Percentiles rank a stretch among this genome's conserved stretches.
Evolutionary conservation across 2,888 invertebrate genomes (phyloP).

Genomic region (Tipula unca): DNA sequence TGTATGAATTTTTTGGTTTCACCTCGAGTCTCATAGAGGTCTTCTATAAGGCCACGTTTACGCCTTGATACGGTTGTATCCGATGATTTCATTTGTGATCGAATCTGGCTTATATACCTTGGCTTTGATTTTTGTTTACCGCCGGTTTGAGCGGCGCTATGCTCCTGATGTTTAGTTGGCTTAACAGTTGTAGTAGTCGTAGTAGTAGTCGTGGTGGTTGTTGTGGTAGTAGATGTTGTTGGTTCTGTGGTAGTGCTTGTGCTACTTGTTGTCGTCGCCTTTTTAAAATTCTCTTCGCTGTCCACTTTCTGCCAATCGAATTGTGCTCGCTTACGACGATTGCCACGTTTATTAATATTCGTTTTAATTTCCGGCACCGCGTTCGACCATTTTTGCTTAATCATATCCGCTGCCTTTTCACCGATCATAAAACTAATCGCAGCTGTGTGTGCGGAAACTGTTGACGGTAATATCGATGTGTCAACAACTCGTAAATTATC

Average conservation of each 20-base stretch:
- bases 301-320: conserved; percentile 24
- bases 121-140: conserved; percentile 23
- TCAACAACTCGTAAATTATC: conserved; percentile 39
- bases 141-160: not conserved
- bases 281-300: not conserved
- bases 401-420: conserved; percentile 43
- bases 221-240: no score
- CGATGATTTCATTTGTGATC: conserved; percentile 18
- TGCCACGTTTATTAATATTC: not conserved
- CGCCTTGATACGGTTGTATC: not conserved
- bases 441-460: conserved; percentile 43
- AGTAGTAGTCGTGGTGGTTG: no score
- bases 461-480: conserved; percentile 42
- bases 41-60: not conserved
- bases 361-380: not conserved
- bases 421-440: conserved; percentile 44
- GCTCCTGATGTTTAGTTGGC: not conserved
- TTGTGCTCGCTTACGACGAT: not conserved
- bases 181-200: no score
- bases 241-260: no score
- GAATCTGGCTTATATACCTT: conserved; percentile 20
- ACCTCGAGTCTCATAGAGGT: not conserved
- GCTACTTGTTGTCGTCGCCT: not conserved
- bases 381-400: conserved; percentile 30
- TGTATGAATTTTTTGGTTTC: not conserved